Base-by-base conservation (phyloP, 2,113 vertebrate species). In the Ptychochromis oligacanthus region DNA sequence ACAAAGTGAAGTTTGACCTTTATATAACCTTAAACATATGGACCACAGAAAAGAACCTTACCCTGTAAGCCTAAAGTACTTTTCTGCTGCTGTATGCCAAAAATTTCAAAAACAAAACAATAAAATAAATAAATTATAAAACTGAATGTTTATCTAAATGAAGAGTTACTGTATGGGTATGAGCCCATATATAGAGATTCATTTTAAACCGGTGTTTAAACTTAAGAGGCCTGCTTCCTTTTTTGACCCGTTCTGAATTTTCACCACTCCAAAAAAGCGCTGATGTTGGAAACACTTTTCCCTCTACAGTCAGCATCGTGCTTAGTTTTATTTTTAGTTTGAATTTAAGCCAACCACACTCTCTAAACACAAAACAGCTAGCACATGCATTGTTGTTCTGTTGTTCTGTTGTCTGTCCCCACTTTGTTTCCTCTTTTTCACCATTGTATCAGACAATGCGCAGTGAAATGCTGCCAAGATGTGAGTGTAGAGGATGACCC, bases 231-330 rank as follows among this genome's bases (percentile, higher is more conserved):
- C 55, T 77, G 12, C 56, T 24, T 62, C 57, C 38, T 58, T 26
- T 34, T 86, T 76, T 34, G 0, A 31, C 20, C 46, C 9, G 9
- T 34, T 72, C 46, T n/a, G n/a, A n/a, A n/a, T 57, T 20, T 43
- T 58, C 31, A 80, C 38, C 4, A 40, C 55, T 82, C 72, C 55
- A 82, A 54, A 88, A 75, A 56, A 84, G 81, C 77, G 65, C 70
- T 80, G 74, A 36, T 88, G 54, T 84, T 58, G 60, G 59, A 79
- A 79, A 88, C 87, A 82, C 86, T 87, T 86, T 28, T 81, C 87
- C 76, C 59, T 60, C 72, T 13, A 34, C 28, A 72, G 11, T 14
- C 65, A 54, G 6, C 46, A 14, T 31, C 4, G 0, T 70, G 40
- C 8, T 72, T 34, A 54, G 4, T 72, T 54, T 0, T 54, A 34